These are phyloP conservation scores for Drosophila prosaltans DNA, from an alignment of 1,140 invertebrate genomes.

Conservation along the genomic window DNA sequence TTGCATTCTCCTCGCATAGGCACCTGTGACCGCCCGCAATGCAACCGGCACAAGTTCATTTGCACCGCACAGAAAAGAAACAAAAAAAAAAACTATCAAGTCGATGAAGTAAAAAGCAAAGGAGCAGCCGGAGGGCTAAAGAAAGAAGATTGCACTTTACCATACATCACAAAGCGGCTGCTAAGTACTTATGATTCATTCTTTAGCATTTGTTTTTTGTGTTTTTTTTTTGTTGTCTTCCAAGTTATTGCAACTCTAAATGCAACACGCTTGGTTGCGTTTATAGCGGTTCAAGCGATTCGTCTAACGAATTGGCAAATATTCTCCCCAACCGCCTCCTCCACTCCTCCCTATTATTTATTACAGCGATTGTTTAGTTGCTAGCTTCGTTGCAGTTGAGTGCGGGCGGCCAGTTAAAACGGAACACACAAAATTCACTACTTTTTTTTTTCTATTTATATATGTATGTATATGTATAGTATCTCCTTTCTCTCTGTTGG, in stretches of 20 bases:
- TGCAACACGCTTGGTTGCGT: conserved; percentile 65
- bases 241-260: conserved; percentile 38
- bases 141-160: conserved; percentile 9
- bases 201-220: background rate
- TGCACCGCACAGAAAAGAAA: conserved; percentile 48
- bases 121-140: background rate
- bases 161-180: conserved; percentile 2
- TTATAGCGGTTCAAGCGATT: conserved; percentile 60
- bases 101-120: background rate
- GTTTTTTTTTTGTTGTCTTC: conserved; percentile 1
- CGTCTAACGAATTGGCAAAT: conserved; percentile 61
- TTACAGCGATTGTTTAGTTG: conserved; percentile 58
- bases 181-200: conserved; percentile 27
- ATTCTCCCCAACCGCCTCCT: conserved; percentile 35
- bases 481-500: background rate
- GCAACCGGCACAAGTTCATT: conserved; percentile 58
- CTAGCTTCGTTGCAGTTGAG: conserved; percentile 55
- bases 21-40: conserved; percentile 76
- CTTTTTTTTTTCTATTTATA: conserved; percentile 4
- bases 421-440: conserved; percentile 48
- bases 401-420: conserved; percentile 51
- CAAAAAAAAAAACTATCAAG: conserved; percentile 13
- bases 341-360: conserved; percentile 50
- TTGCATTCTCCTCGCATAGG: conserved; percentile 19
- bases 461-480: no score